Conservation (phyloP, 2,113 vertebrate genomes). For the Bubalus kerabau region DNA sequence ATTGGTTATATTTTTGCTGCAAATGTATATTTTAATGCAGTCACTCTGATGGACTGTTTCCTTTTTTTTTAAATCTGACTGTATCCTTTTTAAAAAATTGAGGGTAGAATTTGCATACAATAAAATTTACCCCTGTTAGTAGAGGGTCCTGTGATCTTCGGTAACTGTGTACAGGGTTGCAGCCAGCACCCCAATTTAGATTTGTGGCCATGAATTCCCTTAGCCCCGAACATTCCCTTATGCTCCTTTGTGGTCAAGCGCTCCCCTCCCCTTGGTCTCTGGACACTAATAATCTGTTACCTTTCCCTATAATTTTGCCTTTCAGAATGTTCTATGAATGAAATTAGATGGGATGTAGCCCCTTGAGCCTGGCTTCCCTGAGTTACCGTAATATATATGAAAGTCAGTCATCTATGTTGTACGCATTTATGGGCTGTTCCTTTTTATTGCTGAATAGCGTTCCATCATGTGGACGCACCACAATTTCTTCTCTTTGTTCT, state of each 20-base stretch:
- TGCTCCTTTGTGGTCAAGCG: no score
- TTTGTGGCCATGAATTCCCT: neutral
- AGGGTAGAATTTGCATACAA: neutral
- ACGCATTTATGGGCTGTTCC: neutral
- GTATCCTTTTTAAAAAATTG: neutral
- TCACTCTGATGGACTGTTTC: neutral
- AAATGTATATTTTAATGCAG: neutral
- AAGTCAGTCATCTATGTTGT: rapidly evolving
- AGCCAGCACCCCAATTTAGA: no score
- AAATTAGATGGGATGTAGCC: rapidly evolving
- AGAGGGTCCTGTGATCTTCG: neutral
- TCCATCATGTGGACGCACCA: rapidly evolving
- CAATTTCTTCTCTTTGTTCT: neutral
- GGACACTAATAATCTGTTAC: neutral
- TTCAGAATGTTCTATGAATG: neutral
- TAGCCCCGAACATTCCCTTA: neutral
- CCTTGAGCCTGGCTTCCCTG: neutral
- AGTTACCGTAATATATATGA: rapidly evolving
- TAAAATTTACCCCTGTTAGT: no score
- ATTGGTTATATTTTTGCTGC: neutral
- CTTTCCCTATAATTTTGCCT: neutral
- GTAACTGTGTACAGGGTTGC: rapidly evolving
- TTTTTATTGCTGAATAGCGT: neutral
- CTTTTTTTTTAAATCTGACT: neutral
- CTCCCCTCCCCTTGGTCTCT: neutral